Base-by-base conservation (phyloP, 2,888 invertebrate species). In the Hypolimnas misippus region DNA sequence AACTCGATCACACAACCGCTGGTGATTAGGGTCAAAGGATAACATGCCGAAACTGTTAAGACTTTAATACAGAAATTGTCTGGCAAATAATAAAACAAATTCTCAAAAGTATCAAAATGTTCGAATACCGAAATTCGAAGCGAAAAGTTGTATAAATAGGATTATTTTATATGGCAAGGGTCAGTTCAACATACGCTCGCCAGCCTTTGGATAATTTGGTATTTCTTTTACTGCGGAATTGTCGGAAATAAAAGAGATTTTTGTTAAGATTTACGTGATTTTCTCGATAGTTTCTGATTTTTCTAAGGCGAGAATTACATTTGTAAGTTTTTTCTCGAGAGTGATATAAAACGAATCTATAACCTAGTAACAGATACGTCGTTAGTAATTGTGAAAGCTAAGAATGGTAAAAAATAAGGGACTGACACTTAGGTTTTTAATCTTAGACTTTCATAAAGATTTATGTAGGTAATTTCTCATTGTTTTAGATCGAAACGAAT, bases 201-300 rank as follows among this genome's bases (percentile, higher is more conserved):
- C 12, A 25, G 0, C 12, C 29, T n/a, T 16, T 8, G 49, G 8
- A 14, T 5, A 49, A 49, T 49, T 14, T 29, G 14, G 49, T 2
- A 25, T 49, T 49, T 14, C 21, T 49, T 49, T 29, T 49, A 49
- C 8, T 25, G n/a, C n/a, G 14, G 14, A 38, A 38, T 38, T 38
- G 35, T 38, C 35, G 0, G 35, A n/a, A 38, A 38, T 38, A 38
- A n/a, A 38, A 12, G n/a, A 38, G n/a, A n/a, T n/a, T 35, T 35
- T 35, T 35, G 35, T 35, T 35, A 12, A 12, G 10, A 35, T 12
- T 12, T 12, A 35, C 12, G 10, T 10, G 35, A 12, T 38, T 2
- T 38, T n/a, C 5, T 33, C 1, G 10, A 33, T 33, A 10, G 33
- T 33, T 10, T 33, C 8, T 33, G 8, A 33, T 33, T 33, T 33